Evolutionary conservation across 2,888 invertebrate species (phyloP), one percentile per base, ranked within the genome.

Genomic region (Andrena praecox): DNA sequence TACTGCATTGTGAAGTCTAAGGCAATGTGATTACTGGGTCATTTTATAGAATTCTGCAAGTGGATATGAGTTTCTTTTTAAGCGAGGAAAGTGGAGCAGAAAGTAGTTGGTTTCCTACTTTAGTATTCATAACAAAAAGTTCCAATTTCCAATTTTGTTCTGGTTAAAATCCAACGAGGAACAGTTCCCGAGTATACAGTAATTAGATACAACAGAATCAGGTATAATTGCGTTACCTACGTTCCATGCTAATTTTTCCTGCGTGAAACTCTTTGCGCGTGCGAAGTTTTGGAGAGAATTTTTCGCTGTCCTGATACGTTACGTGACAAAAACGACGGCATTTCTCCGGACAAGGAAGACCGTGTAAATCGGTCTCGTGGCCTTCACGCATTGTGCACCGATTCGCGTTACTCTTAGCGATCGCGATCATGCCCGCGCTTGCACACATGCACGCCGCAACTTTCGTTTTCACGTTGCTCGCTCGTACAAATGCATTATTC

Each of bases 321-420:
- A 90, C 89, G 85, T 85, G 79, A 84, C 75, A 71, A 79, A 78
- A 77, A 68, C 35, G 80, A 78, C 73, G 69, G 84, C 90, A 89
- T 92, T 93, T 91, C 91, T 90, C 90, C 90, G 90, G 90, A 92
- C 89, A 84, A 91, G 92, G 91, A 93, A 93, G 90, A 89, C 83
- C 72, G 59, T n/a, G 80, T 16, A 63, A 73, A 74, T 63, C 84
- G 88, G 87, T 91, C 90, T 90, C 91, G 88, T 93, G 91, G 91
- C 92, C 93, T 93, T 93, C 92, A 81, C 68, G 78, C 73, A 42
- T 52, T 33, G 16, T 48, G 68, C 62, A 33, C 31, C 31, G 66
- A 64, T 78, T 67, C 66, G 70, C 66, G 20, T 74, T 78, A 54
- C 69, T 77, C 63, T 52, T 27, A 12, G 48, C 63, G 20, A 60